phyloP scores from a whole-genome alignment of 2,888 invertebrate genomes.

The Parnassius mnemosyne region DNA sequence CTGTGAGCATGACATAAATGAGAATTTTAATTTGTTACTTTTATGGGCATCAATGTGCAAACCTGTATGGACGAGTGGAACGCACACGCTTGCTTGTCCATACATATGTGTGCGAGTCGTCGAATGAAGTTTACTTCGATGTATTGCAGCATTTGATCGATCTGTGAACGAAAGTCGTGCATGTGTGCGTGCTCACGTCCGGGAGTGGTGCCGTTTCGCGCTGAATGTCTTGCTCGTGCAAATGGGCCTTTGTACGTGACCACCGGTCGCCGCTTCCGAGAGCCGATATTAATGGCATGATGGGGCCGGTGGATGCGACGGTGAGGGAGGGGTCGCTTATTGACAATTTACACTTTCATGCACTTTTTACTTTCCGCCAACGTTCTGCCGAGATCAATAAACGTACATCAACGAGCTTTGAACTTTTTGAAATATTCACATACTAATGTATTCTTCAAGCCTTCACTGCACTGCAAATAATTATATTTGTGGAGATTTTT shows the following conservation, averaged over 20 bases:
- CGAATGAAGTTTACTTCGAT: background rate
- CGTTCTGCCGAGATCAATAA: background rate
- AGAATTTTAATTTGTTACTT: conserved; percentile 3
- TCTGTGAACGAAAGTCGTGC: background rate
- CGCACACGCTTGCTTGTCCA: background rate
- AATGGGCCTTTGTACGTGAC: conserved; percentile 1
- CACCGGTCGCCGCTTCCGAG: background rate
- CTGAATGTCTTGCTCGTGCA: conserved; percentile 1
- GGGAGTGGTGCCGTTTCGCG: background rate
- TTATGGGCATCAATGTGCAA: conserved; percentile 11
- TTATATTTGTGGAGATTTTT: no score
- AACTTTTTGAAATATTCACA: no score
- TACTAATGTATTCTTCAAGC: no score
- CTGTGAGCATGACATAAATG: conserved; percentile 8
- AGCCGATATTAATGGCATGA: background rate
- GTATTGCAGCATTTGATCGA: background rate
- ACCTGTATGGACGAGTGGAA: background rate
- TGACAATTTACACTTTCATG: conserved; percentile 8
- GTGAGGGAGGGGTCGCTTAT: background rate
- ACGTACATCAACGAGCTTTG: background rate
- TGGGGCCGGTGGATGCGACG: background rate
- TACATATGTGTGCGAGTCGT: background rate
- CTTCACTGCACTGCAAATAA: no score
- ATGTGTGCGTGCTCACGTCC: background rate
- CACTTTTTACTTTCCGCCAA: background rate